Evolutionary conservation across 2,797 vertebrate genomes (phyloP).

Genomic region (Periophthalmus magnuspinnatus): DNA sequence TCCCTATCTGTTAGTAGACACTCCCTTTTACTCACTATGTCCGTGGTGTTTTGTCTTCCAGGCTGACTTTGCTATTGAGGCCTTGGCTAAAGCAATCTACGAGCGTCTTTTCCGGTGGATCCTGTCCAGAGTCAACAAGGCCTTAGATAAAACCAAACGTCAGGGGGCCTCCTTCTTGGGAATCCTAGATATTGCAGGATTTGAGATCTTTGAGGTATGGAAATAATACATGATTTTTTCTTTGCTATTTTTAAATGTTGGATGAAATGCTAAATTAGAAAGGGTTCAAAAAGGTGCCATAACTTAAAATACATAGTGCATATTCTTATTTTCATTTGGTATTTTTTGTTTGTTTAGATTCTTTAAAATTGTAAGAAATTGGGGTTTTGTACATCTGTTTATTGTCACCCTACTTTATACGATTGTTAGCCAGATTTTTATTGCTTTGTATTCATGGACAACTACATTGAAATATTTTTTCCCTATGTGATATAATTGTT

Average conservation of each 20-base stretch:
- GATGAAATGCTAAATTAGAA: background rate
- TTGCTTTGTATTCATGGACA: too few species aligned
- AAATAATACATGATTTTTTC: background rate
- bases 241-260: background rate
- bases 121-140: conserved; percentile 90
- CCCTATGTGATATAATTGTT: background rate
- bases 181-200: conserved; percentile 96
- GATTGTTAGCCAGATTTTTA: too few species aligned
- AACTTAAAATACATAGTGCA: background rate
- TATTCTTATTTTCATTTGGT: background rate
- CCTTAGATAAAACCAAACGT: conserved; percentile 93
- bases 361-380: background rate
- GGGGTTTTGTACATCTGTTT: background rate
- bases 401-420: background rate
- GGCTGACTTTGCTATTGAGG: conserved; percentile 94
- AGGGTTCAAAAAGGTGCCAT: background rate
- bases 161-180: conserved; percentile 96
- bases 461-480: background rate
- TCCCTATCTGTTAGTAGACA: background rate
- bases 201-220: conserved; percentile 95
- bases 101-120: conserved; percentile 97
- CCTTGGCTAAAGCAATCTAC: conserved; percentile 92
- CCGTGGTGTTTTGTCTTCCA: conserved; percentile 48
- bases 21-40: background rate
- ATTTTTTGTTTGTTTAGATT: background rate